Evolutionary conservation across 2,113 vertebrate genomes (phyloP).

Genomic region (Actenoides hombroni): DNA sequence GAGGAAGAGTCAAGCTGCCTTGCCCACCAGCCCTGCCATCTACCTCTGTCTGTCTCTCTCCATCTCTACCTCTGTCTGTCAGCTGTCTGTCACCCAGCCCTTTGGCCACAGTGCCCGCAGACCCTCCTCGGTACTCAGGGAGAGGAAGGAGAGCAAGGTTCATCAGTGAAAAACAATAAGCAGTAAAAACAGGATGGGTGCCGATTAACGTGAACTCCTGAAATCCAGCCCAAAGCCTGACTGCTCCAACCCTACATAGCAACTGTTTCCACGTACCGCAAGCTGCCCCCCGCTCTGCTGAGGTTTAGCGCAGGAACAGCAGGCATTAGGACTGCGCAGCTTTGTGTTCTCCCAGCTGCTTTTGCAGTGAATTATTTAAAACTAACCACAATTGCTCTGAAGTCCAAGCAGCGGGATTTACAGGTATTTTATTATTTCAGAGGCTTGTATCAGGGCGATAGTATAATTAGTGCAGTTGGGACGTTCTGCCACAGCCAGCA

Average conservation of each 20-base stretch:
- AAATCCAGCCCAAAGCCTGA: neutral
- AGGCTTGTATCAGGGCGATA: neutral
- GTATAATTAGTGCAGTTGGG: constrained; percentile 54
- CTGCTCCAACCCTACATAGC: constrained; percentile 6
- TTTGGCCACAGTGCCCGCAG: neutral
- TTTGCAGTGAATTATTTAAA: constrained; percentile 51
- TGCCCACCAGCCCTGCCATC: neutral
- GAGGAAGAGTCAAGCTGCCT: neutral
- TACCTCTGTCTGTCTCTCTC: neutral
- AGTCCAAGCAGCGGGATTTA: constrained; percentile 34
- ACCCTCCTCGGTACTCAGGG: neutral
- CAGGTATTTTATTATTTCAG: constrained; percentile 39
- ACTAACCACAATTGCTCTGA: constrained; percentile 2
- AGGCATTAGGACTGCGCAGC: neutral
- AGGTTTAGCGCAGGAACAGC: constrained; percentile 7
- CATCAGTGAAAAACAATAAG: neutral
- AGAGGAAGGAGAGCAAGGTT: neutral
- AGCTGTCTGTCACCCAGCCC: neutral
- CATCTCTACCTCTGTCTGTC: neutral
- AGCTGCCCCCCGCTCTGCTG: neutral
- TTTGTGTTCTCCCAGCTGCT: constrained; percentile 12
- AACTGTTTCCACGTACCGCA: constrained; percentile 32
- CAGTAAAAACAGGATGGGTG: neutral
- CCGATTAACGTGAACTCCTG: neutral
- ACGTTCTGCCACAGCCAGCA: constrained; percentile 36